Conservation (phyloP, 2,888 invertebrate species). For the Stenotaenia linearis region DNA sequence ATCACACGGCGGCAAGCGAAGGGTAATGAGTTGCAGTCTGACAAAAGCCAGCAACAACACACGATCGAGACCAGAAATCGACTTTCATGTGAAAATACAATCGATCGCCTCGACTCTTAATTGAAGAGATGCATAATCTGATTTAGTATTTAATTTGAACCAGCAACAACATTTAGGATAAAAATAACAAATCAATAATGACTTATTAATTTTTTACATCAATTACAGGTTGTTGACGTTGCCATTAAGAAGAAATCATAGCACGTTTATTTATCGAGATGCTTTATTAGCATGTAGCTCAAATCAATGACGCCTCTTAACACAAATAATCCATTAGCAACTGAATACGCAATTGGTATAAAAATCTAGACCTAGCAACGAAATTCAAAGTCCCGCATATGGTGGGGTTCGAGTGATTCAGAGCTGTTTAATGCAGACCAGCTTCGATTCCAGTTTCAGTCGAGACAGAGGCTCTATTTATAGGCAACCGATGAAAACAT, state of each 20-base stretch:
- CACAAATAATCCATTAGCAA: slow-evolving; percentile 14
- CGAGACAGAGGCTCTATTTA: slow-evolving; percentile 11
- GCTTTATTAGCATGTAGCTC: background rate
- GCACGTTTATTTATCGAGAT: background rate
- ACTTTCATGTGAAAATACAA: background rate
- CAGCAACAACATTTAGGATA: background rate
- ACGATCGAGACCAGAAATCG: background rate
- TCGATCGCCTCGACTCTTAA: background rate
- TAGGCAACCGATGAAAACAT: background rate
- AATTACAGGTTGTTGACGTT: background rate
- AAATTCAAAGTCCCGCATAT: background rate
- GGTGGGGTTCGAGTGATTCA: background rate
- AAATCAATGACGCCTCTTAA: background rate
- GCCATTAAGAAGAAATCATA: background rate
- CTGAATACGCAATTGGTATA: slow-evolving; percentile 26
- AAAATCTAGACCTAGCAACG: background rate
- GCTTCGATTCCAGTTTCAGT: slow-evolving; percentile 5
- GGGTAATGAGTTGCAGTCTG: slow-evolving; percentile 9
- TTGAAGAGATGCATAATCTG: background rate
- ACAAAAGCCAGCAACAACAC: background rate
- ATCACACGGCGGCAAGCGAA: background rate
- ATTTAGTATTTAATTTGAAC: background rate
- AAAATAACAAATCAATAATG: background rate
- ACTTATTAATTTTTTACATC: background rate
- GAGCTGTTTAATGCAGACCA: slow-evolving; percentile 24